phyloP scores from a whole-genome alignment of 2,113 vertebrate genomes.

The Daboia siamensis region DNA sequence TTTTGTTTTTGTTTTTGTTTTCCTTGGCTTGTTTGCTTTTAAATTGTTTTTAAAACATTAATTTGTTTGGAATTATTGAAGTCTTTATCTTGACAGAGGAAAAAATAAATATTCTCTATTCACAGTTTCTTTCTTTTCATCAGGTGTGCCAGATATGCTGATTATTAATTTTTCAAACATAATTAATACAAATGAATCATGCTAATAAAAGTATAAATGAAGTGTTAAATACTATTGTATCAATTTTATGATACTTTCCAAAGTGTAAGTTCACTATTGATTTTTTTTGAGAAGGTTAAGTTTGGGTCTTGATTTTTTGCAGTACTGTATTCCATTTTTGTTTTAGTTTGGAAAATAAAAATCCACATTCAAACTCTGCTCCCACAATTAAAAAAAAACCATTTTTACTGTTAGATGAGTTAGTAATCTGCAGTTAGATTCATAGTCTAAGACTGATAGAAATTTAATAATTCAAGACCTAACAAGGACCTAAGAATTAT shows the following conservation, averaged over 20 bases:
- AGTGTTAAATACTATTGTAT: constrained; percentile 14
- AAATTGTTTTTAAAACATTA: constrained; percentile 58
- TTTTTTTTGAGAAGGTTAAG: background rate
- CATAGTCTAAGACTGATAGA: background rate
- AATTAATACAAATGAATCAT: constrained; percentile 12
- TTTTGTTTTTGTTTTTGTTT: constrained; percentile 57
- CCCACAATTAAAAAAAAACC: background rate
- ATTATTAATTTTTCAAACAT: constrained; percentile 37
- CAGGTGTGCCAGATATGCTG: constrained; percentile 31
- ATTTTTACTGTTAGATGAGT: background rate
- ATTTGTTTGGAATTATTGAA: constrained; percentile 52
- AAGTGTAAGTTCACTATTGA: background rate
- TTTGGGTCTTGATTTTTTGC: background rate
- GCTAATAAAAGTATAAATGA: constrained; percentile 41
- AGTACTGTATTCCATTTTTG: constrained; percentile 19
- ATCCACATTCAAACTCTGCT: background rate
- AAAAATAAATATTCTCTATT: constrained; percentile 26
- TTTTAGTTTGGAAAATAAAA: constrained; percentile 36
- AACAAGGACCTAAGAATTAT: background rate
- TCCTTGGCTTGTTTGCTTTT: constrained; percentile 52
- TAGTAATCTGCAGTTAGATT: background rate
- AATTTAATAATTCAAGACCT: background rate
- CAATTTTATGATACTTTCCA: constrained; percentile 27
- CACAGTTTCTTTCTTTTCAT: constrained; percentile 16
- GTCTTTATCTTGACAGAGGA: constrained; percentile 47